Evolutionary conservation across 2,888 invertebrate genomes (phyloP).

Genomic region (Drosophila fulvimacula): DNA sequence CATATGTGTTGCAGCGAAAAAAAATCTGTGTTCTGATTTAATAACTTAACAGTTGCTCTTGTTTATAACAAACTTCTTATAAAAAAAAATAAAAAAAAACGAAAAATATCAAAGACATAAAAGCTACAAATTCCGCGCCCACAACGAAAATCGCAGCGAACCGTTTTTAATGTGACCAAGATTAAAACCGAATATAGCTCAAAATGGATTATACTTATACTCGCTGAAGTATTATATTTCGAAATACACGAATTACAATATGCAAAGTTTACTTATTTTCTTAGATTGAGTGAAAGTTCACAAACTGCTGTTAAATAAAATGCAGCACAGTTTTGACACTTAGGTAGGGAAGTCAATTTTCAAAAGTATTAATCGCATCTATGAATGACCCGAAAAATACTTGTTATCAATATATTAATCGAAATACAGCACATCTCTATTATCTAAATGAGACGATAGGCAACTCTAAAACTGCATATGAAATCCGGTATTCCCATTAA

Average conservation of each 20-base stretch:
- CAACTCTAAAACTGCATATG: slow-evolving; percentile 8
- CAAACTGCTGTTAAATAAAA: background rate
- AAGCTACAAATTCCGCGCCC: slow-evolving; percentile 15
- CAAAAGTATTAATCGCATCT: background rate
- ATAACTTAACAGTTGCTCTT: background rate
- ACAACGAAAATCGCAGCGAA: background rate
- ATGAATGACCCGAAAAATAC: slow-evolving; percentile 9
- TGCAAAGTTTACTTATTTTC: background rate
- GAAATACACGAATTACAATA: background rate
- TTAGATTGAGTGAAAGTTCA: slow-evolving; percentile 3
- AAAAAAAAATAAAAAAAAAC: background rate
- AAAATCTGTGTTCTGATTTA: background rate
- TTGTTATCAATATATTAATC: background rate
- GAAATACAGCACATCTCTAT: slow-evolving; percentile 13
- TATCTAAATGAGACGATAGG: background rate
- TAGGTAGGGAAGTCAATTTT: background rate
- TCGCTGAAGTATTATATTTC: background rate
- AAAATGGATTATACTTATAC: background rate
- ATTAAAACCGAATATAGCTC: background rate
- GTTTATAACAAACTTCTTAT: background rate
- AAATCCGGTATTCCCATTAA: slow-evolving; percentile 22
- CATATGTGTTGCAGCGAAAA: background rate
- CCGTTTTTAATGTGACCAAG: slow-evolving; percentile 10
- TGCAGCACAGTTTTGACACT: background rate
- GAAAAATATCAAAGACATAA: background rate